Base-by-base conservation (phyloP, 2,888 invertebrate species). In the Scaptomyza polygonia region DNA sequence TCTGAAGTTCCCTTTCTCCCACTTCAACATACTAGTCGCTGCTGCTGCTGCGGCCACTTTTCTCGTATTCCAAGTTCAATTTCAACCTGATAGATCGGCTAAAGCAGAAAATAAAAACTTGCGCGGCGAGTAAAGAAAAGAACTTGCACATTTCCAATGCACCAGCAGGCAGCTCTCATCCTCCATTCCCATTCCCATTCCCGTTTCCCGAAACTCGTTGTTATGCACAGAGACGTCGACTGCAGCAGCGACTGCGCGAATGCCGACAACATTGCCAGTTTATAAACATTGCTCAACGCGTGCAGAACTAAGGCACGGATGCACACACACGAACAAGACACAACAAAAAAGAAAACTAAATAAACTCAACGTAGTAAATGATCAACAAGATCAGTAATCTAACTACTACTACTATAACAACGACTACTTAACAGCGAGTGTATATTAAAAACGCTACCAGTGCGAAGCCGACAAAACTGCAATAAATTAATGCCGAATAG, bases 251-350 rank as follows among this genome's bases (percentile, higher is more conserved):
- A 39, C 68, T 55, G 70, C 70, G 44, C 49, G 62, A 68, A 64
- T 62, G 67, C 72, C 68, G 72, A 70, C 77, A 69, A 44, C 27
- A 53, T 54, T 49, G 68, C 45, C 89, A 90, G 89, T 90, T 88
- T 86, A 77, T 82, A 88, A 88, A 86, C 80, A 79, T 79, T 83
- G 84, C 88, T 89, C 88, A 86, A 77, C 78, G 84, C 82, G 90
- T 81, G 71, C 81, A 89, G 90, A 85, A 79, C 88, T 69, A 67
- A 67, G 59, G 72, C 63, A 71, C 74, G 72, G 72, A 66, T 54
- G 71, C 61, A 32, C 30, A 32, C 25, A 49, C 7, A 42, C 30
- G 6, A 49, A 65, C 6, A 40, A 5, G 3, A 39, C 25, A 42
- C 40, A 40, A 11, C 12, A 21, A 11, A 34, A 11, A 8, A 4